Base-by-base conservation (phyloP, 2,888 invertebrate species). In the Thyatira batis region DNA sequence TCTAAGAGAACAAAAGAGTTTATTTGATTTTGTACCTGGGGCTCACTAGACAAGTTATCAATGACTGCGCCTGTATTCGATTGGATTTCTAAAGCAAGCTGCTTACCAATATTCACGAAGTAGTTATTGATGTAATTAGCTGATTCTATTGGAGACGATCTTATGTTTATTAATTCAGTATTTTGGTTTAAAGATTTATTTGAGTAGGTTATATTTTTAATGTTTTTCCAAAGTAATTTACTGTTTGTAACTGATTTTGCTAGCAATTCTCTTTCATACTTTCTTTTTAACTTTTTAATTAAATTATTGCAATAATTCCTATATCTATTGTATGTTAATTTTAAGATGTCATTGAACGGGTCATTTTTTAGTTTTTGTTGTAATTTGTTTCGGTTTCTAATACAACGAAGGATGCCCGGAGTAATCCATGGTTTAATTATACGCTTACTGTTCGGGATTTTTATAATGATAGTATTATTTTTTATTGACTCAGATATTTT, bases 301-400 rank as follows among this genome's bases (percentile, higher is more conserved):
- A 50, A 17, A 20, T 33, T 21, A 39, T 39, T n/a, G n/a, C n/a
- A n/a, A n/a, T n/a, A n/a, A n/a, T n/a, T n/a, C n/a, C n/a, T n/a
- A n/a, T n/a, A n/a, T 20, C 50, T 6, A 4, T 3, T 33, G 39
- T 50, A 50, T 21, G 21, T 50, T 20, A 50, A 10, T 50, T 33
- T 50, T 39, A 50, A 20, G 3, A 20, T 21, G 3, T 50, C 21
- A 27, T 51, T 43, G 20, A 3, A 20, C 20, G 39, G 17, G 20
- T 39, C 28, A 45, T 3, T 51, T 46, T 25, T 25, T 21, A 4
- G n/a, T 27, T 30, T 46, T 43, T 46, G 25, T 39, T 55, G 52
- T 10, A 55, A 28, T 28, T 45, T 50, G 48, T 54, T 54, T n/a
- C 54, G 49, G 21, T 53, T 53, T 28, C 23, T 44, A 5, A 53